phyloP scores from a whole-genome alignment of 1,140 invertebrate genomes.

The Trinorchestia longiramus region DNA sequence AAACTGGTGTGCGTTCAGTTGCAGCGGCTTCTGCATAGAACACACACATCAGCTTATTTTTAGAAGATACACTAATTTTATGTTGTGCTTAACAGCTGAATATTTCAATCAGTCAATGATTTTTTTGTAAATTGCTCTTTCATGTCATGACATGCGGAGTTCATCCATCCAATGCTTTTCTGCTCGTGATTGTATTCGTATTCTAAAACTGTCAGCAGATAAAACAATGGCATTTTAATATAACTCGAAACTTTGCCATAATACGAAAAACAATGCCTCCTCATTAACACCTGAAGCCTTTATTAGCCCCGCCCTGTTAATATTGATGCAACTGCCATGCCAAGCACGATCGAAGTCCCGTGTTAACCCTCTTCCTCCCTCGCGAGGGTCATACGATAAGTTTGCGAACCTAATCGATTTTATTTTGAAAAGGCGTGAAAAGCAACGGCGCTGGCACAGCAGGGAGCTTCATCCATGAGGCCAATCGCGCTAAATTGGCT shows the following conservation, averaged over 20 bases:
- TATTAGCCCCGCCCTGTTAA: neutral
- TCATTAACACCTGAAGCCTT: neutral
- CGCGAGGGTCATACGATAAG: slow-evolving; percentile 40
- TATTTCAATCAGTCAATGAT: no score
- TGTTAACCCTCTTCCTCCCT: neutral
- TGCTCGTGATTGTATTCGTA: no score
- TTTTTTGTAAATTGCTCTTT: no score
- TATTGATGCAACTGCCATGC: neutral
- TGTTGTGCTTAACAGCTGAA: no score
- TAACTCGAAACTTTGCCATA: neutral
- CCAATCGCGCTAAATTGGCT: slow-evolving; percentile 30
- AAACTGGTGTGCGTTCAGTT: no score
- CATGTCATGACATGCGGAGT: no score
- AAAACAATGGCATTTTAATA: neutral
- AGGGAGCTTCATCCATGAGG: slow-evolving; percentile 17
- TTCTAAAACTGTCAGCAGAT: no score
- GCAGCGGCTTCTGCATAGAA: no score
- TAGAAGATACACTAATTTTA: no score
- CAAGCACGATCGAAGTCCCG: neutral
- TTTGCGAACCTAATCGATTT: slow-evolving; percentile 46
- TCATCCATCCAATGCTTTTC: no score
- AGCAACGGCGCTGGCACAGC: slow-evolving; percentile 29
- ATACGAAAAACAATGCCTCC: neutral
- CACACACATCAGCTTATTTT: no score
- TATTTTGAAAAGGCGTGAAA: slow-evolving; percentile 54